Conservation (phyloP, 1,140 invertebrate species). For the Charaxes varanes region DNA sequence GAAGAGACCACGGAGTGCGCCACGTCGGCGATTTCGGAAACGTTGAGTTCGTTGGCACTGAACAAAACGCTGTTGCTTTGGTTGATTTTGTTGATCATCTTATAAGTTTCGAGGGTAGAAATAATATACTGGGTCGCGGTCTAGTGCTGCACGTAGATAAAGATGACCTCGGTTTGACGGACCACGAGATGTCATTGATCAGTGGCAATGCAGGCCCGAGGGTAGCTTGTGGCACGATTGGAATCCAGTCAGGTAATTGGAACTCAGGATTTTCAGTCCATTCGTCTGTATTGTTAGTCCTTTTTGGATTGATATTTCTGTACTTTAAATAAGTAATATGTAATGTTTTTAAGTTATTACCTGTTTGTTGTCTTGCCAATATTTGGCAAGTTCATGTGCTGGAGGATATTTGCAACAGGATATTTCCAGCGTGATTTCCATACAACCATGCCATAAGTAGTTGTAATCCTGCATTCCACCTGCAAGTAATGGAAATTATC, state of each 20-base stretch:
- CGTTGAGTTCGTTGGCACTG: conserved; percentile 75
- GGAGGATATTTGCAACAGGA: conserved; percentile 97
- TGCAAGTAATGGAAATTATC: conserved; percentile 32
- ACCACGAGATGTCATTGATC: conserved; percentile 78
- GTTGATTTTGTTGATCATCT: conserved; percentile 79
- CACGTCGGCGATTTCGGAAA: conserved; percentile 96
- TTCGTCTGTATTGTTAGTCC: conserved; percentile 21
- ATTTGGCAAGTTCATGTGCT: conserved; percentile 87
- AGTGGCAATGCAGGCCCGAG: conserved; percentile 89
- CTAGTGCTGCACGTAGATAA: conserved; percentile 83
- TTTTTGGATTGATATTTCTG: conserved; percentile 10
- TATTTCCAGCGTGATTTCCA: conserved; percentile 98
- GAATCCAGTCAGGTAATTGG: conserved; percentile 68
- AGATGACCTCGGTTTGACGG: conserved; percentile 86
- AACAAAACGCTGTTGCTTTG: conserved; percentile 72
- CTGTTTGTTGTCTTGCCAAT: conserved; percentile 96
- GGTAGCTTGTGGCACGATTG: conserved; percentile 86
- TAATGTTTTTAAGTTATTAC: conserved; percentile 55
- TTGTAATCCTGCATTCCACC: conserved; percentile 96
- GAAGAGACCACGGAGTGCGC: conserved; percentile 61
- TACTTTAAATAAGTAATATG: conserved; percentile 4
- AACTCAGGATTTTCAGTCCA: conserved; percentile 31
- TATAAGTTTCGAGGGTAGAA: conserved; percentile 77
- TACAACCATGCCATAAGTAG: conserved; percentile 97
- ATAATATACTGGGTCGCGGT: conserved; percentile 84